Conservation (phyloP, 1,140 invertebrate species). For the Nasonia giraulti region DNA sequence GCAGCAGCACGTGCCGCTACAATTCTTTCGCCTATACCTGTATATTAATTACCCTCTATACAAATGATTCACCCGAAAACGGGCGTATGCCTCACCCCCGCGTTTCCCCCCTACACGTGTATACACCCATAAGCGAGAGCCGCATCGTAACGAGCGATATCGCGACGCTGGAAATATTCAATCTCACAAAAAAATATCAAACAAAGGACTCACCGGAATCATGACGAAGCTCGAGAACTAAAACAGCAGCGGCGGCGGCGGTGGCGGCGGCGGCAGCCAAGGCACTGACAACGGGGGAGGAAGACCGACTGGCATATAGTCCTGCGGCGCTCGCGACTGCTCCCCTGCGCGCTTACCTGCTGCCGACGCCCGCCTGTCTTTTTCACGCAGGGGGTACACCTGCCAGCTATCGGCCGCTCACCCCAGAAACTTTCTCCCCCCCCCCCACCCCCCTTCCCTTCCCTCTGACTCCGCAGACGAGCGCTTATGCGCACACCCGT, state of each 20-base stretch:
- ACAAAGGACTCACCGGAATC: conserved; percentile 44
- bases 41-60: too few relatives aligned
- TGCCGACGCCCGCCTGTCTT: background rate
- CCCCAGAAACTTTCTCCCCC: background rate
- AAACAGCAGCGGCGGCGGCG: conserved; percentile 7
- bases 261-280: conserved; percentile 53
- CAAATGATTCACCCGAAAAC: too few relatives aligned
- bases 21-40: background rate
- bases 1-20: background rate
- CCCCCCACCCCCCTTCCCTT: background rate
- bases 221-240: background rate
- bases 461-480: background rate
- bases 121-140: background rate
- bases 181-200: background rate
- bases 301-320: background rate
- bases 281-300: conserved; percentile 49
- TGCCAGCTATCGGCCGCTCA: background rate
- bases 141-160: too few relatives aligned
- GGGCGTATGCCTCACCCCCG: background rate
- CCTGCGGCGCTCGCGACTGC: background rate
- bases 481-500: too few relatives aligned
- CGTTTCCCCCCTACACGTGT: background rate
- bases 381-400: background rate
- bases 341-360: background rate
- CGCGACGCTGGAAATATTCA: background rate